These are phyloP conservation scores for Mythimna pallens DNA, from an alignment of 2,888 invertebrate genomes.

Conservation along the genomic window DNA sequence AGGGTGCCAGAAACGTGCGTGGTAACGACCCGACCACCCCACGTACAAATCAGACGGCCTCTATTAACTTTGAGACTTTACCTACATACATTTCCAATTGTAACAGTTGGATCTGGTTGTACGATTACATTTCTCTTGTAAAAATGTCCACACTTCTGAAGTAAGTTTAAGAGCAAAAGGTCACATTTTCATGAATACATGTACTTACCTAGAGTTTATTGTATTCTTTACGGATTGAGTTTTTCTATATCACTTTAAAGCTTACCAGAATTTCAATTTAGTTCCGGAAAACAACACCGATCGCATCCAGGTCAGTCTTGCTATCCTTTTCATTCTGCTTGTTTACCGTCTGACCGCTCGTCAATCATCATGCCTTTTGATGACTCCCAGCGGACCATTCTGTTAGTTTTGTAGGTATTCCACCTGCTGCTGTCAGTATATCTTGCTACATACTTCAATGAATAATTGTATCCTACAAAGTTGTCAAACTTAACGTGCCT, in stretches of 20 bases:
- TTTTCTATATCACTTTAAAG: background rate
- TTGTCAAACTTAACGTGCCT: background rate
- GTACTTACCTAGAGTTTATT: background rate
- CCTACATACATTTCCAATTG: slow-evolving; percentile 59
- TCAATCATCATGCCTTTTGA: slow-evolving; percentile 1
- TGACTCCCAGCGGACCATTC: background rate
- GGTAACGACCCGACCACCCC: slow-evolving; percentile 53
- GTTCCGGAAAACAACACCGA: no score
- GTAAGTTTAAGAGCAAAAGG: slow-evolving; percentile 9
- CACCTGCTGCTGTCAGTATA: background rate
- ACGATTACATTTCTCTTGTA: slow-evolving; percentile 44
- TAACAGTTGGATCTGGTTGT: slow-evolving; percentile 47
- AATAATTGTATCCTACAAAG: background rate
- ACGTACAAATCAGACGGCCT: slow-evolving; percentile 65
- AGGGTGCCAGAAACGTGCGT: slow-evolving; percentile 64
- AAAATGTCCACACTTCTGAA: slow-evolving; percentile 22
- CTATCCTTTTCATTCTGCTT: slow-evolving; percentile 2
- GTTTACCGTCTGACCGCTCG: slow-evolving; percentile 26
- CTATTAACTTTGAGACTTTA: slow-evolving; percentile 66
- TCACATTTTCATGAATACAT: slow-evolving; percentile 4
- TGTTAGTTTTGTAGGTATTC: slow-evolving; percentile 9
- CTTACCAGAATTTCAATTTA: background rate
- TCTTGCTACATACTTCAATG: background rate
- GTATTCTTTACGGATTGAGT: background rate
- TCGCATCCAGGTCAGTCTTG: background rate